A percentile compares a stretch with the other conserved stretches of the same genome.
Conservation (phyloP, 2,113 vertebrate species). For the Forbesichthys agassizii region DNA sequence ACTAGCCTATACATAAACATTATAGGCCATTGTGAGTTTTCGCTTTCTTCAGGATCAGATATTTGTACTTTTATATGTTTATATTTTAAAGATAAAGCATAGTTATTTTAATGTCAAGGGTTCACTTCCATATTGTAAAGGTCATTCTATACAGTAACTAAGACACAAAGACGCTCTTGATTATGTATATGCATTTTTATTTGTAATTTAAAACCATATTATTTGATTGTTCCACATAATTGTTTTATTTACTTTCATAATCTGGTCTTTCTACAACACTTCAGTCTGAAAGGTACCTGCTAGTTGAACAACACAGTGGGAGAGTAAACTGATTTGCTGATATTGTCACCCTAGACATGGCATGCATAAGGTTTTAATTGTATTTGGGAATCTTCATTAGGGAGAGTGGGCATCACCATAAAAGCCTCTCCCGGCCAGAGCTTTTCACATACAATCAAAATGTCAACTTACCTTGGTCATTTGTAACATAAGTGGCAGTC, state of each 20-base stretch:
- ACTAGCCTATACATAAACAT: neutral
- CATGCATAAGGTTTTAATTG: conserved; percentile 87
- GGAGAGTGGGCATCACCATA: conserved; percentile 87
- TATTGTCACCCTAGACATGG: conserved; percentile 79
- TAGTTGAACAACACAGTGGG: conserved; percentile 28
- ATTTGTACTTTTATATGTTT: neutral
- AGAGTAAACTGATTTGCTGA: conserved; percentile 48
- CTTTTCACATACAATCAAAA: conserved; percentile 87
- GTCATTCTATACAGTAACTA: conserved; percentile 54
- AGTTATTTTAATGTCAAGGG: neutral
- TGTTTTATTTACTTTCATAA: conserved; percentile 56
- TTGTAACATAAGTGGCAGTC: conserved; percentile 94
- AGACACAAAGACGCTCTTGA: conserved; percentile 60
- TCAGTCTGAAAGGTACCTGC: conserved; percentile 48
- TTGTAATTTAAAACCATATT: conserved; percentile 63
- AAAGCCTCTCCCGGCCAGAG: conserved; percentile 78
- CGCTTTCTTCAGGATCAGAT: too few relatives aligned
- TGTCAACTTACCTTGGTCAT: conserved; percentile 94
- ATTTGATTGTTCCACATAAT: conserved; percentile 49
- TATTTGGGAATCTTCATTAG: conserved; percentile 90
- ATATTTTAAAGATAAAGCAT: neutral
- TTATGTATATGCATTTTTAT: conserved; percentile 62
- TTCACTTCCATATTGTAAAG: neutral
- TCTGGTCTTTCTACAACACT: conserved; percentile 47
- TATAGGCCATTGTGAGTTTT: too few relatives aligned